These are phyloP conservation scores for Notodonta dromedarius DNA, from an alignment of 2,888 invertebrate species.

Conservation along the genomic window DNA sequence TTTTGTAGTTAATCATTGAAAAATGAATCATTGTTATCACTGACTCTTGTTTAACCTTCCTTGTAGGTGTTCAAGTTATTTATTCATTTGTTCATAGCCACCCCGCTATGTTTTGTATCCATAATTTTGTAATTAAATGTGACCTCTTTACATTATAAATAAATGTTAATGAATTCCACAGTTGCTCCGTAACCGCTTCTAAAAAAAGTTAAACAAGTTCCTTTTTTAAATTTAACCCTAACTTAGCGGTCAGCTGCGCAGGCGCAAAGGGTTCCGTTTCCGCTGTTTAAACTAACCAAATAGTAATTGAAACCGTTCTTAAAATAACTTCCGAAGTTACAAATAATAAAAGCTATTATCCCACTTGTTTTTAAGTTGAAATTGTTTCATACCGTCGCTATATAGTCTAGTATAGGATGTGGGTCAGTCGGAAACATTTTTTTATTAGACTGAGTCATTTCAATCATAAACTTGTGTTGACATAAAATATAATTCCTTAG, in stretches of 20 bases:
- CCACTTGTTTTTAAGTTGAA: neutral
- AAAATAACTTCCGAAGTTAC: slow-evolving; percentile 21
- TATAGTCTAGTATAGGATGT: slow-evolving; percentile 30
- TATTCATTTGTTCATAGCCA: too few relatives aligned
- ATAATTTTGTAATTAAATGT: too few relatives aligned
- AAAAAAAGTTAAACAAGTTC: slow-evolving; percentile 26
- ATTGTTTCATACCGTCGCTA: slow-evolving; percentile 7
- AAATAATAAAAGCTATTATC: slow-evolving; percentile 8
- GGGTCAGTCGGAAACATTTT: slow-evolving; percentile 35
- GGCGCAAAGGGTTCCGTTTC: slow-evolving; percentile 40
- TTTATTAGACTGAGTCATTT: slow-evolving; percentile 41
- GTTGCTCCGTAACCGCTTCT: neutral
- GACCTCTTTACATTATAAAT: neutral
- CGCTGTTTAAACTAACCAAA: slow-evolving; percentile 37
- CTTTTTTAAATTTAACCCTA: slow-evolving; percentile 46
- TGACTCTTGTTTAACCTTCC: neutral
- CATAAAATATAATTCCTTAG: slow-evolving; percentile 7
- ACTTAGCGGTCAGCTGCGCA: slow-evolving; percentile 46
- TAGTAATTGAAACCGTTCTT: slow-evolving; percentile 34
- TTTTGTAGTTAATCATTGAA: neutral
- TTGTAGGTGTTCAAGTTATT: neutral
- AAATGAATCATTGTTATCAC: slow-evolving; percentile 4
- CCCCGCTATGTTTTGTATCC: too few relatives aligned
- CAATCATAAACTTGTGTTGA: slow-evolving; percentile 25
- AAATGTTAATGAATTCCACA: neutral